phyloP scores from a whole-genome alignment of 2,797 vertebrate genomes.

The Gymnopithys bicolor region DNA sequence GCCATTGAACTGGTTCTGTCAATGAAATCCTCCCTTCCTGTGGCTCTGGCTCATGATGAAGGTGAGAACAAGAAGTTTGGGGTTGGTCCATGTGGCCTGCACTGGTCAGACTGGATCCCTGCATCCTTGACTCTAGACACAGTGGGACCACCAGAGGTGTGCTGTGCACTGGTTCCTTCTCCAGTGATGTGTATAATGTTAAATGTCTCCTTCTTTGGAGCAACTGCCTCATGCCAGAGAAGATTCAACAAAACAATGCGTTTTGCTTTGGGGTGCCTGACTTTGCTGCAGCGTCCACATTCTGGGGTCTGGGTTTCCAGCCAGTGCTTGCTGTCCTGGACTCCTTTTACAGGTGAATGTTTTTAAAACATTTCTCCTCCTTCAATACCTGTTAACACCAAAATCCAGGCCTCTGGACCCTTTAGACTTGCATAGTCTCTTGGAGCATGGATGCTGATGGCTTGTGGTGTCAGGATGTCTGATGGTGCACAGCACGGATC shows the following conservation, averaged over 20 bases:
- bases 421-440: background rate
- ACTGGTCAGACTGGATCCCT: background rate
- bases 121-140: background rate
- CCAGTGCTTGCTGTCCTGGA: background rate
- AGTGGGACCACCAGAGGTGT: background rate
- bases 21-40: background rate
- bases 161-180: background rate
- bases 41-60: background rate
- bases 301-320: background rate
- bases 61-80: background rate
- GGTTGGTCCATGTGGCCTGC: background rate
- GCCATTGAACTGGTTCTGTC: background rate
- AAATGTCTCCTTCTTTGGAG: background rate
- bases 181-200: background rate
- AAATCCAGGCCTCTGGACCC: background rate
- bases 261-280: background rate
- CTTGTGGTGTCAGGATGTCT: rapidly evolving
- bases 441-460: background rate
- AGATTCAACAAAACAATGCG: background rate
- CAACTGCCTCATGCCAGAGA: background rate
- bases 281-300: background rate
- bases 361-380: background rate
- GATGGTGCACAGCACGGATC: background rate
- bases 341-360: background rate
- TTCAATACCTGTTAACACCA: background rate